Evolutionary conservation across 2,113 vertebrate species (phyloP), one percentile per base, ranked within the genome.

Genomic region (Melanerpes aurifrons): DNA sequence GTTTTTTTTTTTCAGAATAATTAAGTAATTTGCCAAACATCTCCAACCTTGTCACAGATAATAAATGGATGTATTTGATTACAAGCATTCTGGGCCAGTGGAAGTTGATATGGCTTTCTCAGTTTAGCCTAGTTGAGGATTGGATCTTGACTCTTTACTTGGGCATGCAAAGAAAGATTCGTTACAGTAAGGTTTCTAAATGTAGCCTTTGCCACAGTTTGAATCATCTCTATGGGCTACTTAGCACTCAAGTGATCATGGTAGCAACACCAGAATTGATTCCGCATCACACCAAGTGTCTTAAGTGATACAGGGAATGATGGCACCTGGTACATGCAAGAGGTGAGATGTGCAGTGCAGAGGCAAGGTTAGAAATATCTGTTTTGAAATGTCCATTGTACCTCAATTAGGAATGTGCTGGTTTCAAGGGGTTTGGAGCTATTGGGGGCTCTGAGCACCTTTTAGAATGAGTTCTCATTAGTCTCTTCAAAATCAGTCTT

Each of bases 1-100:
- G 93, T 94, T 93, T 50, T 94, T 93, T 93, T 48, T 48, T 77
- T 92, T 48, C 69, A 69, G 89, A 90, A 86, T 94, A 94, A 93
- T 92, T 80, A 91, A 90, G 91, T 90, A 70, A 93, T 94, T 93
- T 96, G 72, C 78, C 74, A 83, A 92, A 62, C 86, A 76, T 76
- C 56, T 91, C 61, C 93, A 92, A 78, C 79, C 90, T 91, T 87
- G 89, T 92, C 73, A 79, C 47, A 68, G 85, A 80, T 89, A 93
- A 91, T 89, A 93, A 90, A 92, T 88, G 86, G 67, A 88, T 66
- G 40, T 71, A 75, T 94, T 94, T 93, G 79, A 86, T 88, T 88
- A 86, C 40, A 80, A 78, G 76, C 43, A 66, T 93, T 92, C 54
- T 83, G 45, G 56, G 50, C 76, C 70, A 54, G 26, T 64, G 70